Evolutionary conservation across 2,113 vertebrate genomes (phyloP), one percentile per base, ranked within the genome.

Genomic region (Zapornia atra): DNA sequence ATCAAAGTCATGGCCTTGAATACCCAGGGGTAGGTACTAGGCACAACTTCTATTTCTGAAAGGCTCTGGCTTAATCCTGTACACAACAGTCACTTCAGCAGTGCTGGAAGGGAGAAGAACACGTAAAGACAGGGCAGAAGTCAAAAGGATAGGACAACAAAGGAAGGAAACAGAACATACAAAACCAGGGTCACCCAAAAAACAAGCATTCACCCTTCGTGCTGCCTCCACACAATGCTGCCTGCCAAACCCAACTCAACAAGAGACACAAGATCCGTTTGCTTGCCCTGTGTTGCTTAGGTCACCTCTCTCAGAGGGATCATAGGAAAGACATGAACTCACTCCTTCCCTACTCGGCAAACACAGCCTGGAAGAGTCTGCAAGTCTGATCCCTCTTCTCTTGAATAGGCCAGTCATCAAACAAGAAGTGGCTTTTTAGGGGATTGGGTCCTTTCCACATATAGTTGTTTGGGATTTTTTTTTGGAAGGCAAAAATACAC

Each of bases 11-110:
- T 6, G 77, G 86, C 88, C 90, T 90, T 57, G 93, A 96, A 96
- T 96, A 96, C 94, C 88, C 88, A 96, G 2, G 91, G 92, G 86
- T 92, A 96, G 94, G 92, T 95, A 87, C 33, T 36, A 86, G 38
- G 92, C 88, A 93, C 73, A 77, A 80, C 83, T 87, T 83, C 57
- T 91, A 86, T 59, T 96, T 94, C 84, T 96, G 86, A 96, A 87
- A 94, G 88, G 66, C 81, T 95, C 83, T 86, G 65, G 86, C 72
- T 91, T 81, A 81, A 92, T 86, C 92, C 84, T 5, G 28, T 11
- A 18, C 18, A 50, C 80, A 92, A 12, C 56, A 72, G 76, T 28
- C 79, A 92, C 79, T 92, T 88, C 80, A 94, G 80, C 51, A 81
- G 44, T 46, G 44, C 44, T 46, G 44, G 44, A 46, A 19, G 76